Base-by-base conservation (phyloP, 1,140 invertebrate genomes). In the Drosophila novamexicana region DNA sequence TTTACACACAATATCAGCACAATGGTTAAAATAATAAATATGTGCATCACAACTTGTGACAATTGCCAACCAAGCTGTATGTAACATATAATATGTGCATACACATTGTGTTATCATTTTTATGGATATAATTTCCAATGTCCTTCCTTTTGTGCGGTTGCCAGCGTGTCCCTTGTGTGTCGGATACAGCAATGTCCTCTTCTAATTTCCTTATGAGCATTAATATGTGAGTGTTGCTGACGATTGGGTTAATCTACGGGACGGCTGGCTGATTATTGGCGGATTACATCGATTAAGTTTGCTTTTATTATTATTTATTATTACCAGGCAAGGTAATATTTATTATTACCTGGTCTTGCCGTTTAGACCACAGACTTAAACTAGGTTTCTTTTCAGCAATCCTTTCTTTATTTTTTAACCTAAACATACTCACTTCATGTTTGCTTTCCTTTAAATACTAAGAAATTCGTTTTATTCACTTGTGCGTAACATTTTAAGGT, bases 181-280 rank as follows among this genome's bases (percentile, higher is more conserved):
- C 84, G 85, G 85, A 89, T 76, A 84, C 85, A 90, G 86, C 85
- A 90, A 90, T 90, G 81, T 90, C 85, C 85, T 90, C 40, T 90
- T 90, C 86, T 81, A 86, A 90, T 90, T 90, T 90, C 85, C 85
- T 72, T 29, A 29, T 39, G 42, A 68, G 68, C 53, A 68, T 79
- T 79, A 81, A 54, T 81, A 61, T 67, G 50, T 37, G 54, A 61
- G 45, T 75, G 37, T 22, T 49, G 47, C 22, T 29, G 59, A 74
- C 49, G 68, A 12, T 22, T 62, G 29, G 37, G 44, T 49, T 77
- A 32, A 57, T 70, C 37, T 29, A 40, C 36, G 14, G 29, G 29
- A 32, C 18, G 34, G 16, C 6, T 14, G 10, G 52, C 42, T 45
- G 61, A 40, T 76, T 81, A 50, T 50, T 14, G 32, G 22, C 49